Conservation (phyloP, 1,140 invertebrate species). For the Dendroctonus ponderosae region DNA sequence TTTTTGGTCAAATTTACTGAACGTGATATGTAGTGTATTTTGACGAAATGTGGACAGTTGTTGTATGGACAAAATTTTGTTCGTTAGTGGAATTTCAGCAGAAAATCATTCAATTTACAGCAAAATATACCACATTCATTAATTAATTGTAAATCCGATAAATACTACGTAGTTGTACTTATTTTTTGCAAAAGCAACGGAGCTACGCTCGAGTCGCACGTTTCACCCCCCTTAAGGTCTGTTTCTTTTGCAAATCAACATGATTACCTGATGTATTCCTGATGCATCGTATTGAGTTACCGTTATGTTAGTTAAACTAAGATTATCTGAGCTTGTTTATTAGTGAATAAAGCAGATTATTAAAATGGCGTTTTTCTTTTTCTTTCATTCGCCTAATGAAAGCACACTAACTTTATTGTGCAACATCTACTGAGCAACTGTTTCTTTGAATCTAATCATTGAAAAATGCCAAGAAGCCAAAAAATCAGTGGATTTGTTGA, state of each 20-base stretch:
- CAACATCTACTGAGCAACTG: too few species aligned
- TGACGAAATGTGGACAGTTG: constrained; percentile 9
- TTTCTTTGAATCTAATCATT: too few species aligned
- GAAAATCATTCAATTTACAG: constrained; percentile 4
- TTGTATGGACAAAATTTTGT: not conserved
- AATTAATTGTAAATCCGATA: constrained; percentile 22
- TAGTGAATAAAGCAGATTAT: constrained; percentile 47
- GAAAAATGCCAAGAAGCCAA: too few species aligned
- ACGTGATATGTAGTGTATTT: constrained; percentile 24
- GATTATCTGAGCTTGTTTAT: constrained; percentile 49
- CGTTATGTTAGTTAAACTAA: constrained; percentile 45
- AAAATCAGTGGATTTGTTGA: too few species aligned
- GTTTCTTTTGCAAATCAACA: constrained; percentile 37
- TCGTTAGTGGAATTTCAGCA: not conserved
- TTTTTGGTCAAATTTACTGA: constrained; percentile 28
- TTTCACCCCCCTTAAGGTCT: constrained; percentile 14
- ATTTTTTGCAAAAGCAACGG: constrained; percentile 36
- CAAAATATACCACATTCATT: constrained; percentile 29
- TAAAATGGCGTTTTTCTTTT: constrained; percentile 8
- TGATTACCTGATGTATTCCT: constrained; percentile 46
- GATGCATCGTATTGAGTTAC: constrained; percentile 47
- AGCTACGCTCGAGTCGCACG: constrained; percentile 21
- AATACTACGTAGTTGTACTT: constrained; percentile 42
- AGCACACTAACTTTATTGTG: too few species aligned
- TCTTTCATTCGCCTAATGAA: not conserved